A percentile compares a stretch with the other conserved stretches of the same genome.
phyloP scores from a whole-genome alignment of 2,888 invertebrate species.

The Mylabris sibirica region DNA sequence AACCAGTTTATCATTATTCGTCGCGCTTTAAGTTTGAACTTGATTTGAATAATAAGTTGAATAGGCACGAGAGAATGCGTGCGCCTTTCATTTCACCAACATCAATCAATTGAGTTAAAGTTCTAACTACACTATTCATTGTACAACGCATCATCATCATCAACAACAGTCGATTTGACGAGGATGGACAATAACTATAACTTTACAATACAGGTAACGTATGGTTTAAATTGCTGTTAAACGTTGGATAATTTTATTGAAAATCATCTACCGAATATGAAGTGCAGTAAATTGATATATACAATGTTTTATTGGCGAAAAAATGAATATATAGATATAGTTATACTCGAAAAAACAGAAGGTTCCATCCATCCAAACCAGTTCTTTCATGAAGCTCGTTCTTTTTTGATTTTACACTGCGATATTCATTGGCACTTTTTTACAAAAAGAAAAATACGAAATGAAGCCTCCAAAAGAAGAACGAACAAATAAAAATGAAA shows the following conservation, averaged over 20 bases:
- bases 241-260: conserved; percentile 26
- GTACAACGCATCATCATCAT: conserved; percentile 21
- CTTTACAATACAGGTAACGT: conserved; percentile 25
- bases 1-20: conserved; percentile 37
- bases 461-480: neutral
- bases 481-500: neutral
- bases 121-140: conserved; percentile 26
- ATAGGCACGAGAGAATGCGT: conserved; percentile 34
- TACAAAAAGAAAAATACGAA: conserved; percentile 13
- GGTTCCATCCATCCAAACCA: conserved; percentile 27
- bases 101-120: conserved; percentile 34
- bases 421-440: conserved; percentile 29
- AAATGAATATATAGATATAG: neutral
- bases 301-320: neutral
- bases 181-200: conserved; percentile 25
- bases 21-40: conserved; percentile 31
- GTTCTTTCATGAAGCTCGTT: conserved; percentile 3
- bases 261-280: conserved; percentile 17
- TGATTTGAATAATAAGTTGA: conserved; percentile 35
- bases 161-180: conserved; percentile 24
- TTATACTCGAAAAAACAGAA: neutral
- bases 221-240: conserved; percentile 29
- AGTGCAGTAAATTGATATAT: neutral
- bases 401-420: conserved; percentile 19
- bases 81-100: conserved; percentile 30